Base-by-base conservation (phyloP, 2,797 vertebrate genomes). In the Sylvia borin region DNA sequence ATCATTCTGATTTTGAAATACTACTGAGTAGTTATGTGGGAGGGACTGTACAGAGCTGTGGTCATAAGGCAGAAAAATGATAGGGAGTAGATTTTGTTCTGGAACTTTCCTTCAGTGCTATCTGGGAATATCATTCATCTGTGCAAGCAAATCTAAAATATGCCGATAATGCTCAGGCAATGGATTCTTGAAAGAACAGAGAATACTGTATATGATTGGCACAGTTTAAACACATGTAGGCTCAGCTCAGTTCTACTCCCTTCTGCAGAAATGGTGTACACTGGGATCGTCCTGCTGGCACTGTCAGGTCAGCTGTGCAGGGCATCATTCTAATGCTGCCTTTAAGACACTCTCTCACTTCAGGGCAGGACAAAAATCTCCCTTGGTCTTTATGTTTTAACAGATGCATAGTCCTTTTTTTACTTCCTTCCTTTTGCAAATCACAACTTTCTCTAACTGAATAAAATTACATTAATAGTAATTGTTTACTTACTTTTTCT, bases 1-100 rank as follows among this genome's bases (percentile, higher is more conserved):
- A 95, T 93, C 57, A 55, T 73, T 80, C 54, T 75, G 93, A 92
- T 86, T 81, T 82, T 94, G 95, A 92, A 92, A 87, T 75, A 91
- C 94, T 92, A 86, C 75, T 62, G 26, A 84, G 81, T 32, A 83
- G 82, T 84, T 92, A 77, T 51, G 85, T 92, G 77, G 88, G 88
- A 94, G 89, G 54, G 68, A 74, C 71, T 47, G 45, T 48, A 66
- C 31, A 78, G 68, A 70, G 43, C 13, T 78, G 58, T 62, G 20
- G 24, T 68, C 51, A 16, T 27, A 51, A 88, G 78, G 43, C 1
- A 78, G 31, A 90, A 90, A 70, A 87, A 66, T 43, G 4, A 81
- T 12, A 57, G 21, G 58, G 82, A 90, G 67, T 70, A 48, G 34
- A 73, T 84, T 97, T 76, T 84, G 25, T 34, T 78, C 48, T 82